A percentile compares a stretch with the other conserved stretches of the same genome.
phyloP scores from a whole-genome alignment of 2,113 vertebrate species.

The Hippolais icterina region DNA sequence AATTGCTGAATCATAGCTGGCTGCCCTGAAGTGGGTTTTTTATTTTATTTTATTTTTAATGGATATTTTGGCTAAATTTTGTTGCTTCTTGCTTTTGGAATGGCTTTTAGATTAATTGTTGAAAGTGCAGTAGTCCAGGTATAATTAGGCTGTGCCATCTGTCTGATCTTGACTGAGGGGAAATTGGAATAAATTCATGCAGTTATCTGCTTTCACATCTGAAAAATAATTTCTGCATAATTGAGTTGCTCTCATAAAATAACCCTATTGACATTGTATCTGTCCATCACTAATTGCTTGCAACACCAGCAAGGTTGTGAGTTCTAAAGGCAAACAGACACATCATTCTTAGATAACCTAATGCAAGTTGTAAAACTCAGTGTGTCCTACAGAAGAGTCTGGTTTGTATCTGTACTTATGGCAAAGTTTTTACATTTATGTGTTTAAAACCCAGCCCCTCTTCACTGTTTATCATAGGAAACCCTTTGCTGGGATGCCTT shows the following conservation, averaged over 20 bases:
- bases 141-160: constrained; percentile 45
- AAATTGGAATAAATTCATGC: constrained; percentile 36
- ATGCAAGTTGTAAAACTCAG: neutral
- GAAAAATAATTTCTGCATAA: constrained; percentile 40
- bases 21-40: neutral
- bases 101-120: constrained; percentile 14
- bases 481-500: neutral
- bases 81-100: neutral
- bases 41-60: neutral
- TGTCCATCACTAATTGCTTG: constrained; percentile 22
- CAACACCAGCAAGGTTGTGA: neutral
- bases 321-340: neutral
- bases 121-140: constrained; percentile 32
- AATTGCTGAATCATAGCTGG: neutral
- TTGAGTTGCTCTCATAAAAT: constrained; percentile 19
- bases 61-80: neutral
- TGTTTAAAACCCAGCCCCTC: neutral
- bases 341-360: neutral
- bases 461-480: neutral
- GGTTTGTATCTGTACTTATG: neutral
- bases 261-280: neutral
- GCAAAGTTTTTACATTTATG: neutral
- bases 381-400: neutral
- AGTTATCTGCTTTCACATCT: constrained; percentile 29
- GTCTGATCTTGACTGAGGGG: constrained; percentile 12